Evolutionary conservation across 2,113 vertebrate species (phyloP), one percentile per base, ranked within the genome.

Genomic region (Cyanoderma ruficeps): DNA sequence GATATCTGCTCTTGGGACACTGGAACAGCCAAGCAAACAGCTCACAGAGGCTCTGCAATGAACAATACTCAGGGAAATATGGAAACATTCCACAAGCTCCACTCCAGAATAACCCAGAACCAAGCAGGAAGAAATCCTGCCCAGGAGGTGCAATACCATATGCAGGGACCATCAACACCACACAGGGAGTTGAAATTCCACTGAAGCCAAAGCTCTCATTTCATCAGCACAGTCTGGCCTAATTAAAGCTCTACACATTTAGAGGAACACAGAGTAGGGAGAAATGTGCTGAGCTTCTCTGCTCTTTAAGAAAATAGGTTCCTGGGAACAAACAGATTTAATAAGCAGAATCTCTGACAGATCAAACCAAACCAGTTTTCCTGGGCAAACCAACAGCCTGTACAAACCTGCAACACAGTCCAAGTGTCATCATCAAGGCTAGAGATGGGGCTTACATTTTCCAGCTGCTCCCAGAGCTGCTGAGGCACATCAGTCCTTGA

Each of bases 321-420:
- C 86, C 82, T 91, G 96, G 92, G 96, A 96, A 97, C 94, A 95
- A 96, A 92, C 85, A 89, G 79, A 89, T 96, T 87, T 87, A 94
- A 52, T 79, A 95, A 91, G 83, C 83, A 93, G 93, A 70, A 90
- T 63, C 74, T 83, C 59, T 87, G 82, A 82, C 57, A 81, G 71
- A 94, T 94, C 87, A 96, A 89, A 96, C 84, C 95, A 89, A 95
- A 97, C 93, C 92, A 79, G 95, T 97, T 93, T 71, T 63, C 92
- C 88, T 89, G 79, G 83, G 78, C 91, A 86, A 89, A 83, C 71
- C 70, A 93, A 72, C 61, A 63, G 87, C 95, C 52, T 91, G 95
- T 60, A 63, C 39, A 55, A 86, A 79, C 90, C 90, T 96, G 96
- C 89, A 77, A 12, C 7, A 2, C 71, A 72, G 22, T 53, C 14